Evolutionary conservation across 2,797 vertebrate species (phyloP), one percentile per base, ranked within the genome.

Genomic region (Lepus townsendii): DNA sequence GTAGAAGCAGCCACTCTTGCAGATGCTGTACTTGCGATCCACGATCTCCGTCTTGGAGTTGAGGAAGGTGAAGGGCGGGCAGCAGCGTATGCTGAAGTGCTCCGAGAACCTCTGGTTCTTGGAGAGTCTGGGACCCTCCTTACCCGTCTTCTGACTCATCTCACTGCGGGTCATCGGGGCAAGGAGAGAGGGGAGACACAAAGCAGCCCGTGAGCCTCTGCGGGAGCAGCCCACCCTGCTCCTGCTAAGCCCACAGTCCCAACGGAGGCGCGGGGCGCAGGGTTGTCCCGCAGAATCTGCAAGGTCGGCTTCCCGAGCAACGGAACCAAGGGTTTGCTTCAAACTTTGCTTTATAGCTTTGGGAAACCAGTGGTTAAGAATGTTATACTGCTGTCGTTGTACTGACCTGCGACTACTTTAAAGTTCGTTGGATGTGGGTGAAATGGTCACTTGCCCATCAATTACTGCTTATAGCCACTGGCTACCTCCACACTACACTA

Each of bases 41-140:
- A 97, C 97, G 0, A 96, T 95, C 95, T 97, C 97, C 0, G 95
- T 95, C 30, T 97, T 97, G 93, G 97, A 97, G 90, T 97, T 97
- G 96, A 97, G 97, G 92, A 97, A 97, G 71, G 97, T 97, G 93
- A 97, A 97, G 0, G 97, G 97, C 2, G 97, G 97, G 90, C 97
- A 97, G 86, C 97, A 97, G 14, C 38, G 97, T 10, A 97, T 97
- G 85, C 73, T 96, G 95, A 97, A 97, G 90, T 97, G 97, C 78
- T 97, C 97, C 0, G 97, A 96, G 13, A 97, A 94, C 92, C 47
- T 96, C 85, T 97, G 97, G 96, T 97, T 97, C 95, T 97, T 97
- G 93, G 97, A 97, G 95, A 97, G 97, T 24, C 96, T 22, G 90
- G 96, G 97, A 60, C 97, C 96, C 90, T 97, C 97, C 93, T 97